A percentile compares a stretch with the other conserved stretches of the same genome.
Conservation (phyloP, 2,888 invertebrate species). For the Agrotis ipsilon region DNA sequence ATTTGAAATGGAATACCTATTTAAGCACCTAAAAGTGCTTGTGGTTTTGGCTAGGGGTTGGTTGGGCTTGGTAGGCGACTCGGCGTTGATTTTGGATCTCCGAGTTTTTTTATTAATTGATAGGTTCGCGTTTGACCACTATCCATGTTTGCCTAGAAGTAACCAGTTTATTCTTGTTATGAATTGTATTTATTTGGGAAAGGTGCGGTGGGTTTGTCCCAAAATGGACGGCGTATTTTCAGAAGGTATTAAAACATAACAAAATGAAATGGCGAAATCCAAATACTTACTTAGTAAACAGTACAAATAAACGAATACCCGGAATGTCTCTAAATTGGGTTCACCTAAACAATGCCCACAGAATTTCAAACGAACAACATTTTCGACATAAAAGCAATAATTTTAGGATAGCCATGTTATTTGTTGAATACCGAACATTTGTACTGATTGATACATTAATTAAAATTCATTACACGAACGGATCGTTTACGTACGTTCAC, state of each 20-base stretch:
- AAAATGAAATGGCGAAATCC: neutral
- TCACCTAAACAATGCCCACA: neutral
- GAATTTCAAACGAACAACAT: conserved; percentile 27
- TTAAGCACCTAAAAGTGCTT: no score
- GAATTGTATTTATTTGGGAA: no score
- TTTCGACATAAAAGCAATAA: conserved; percentile 28
- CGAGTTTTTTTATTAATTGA: no score
- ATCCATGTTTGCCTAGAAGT: no score
- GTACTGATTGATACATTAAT: conserved; percentile 61
- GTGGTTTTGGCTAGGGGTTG: no score
- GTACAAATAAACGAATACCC: conserved; percentile 6
- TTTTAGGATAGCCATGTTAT: conserved; percentile 32
- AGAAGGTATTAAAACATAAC: neutral
- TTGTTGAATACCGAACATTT: conserved; percentile 35
- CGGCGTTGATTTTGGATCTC: no score
- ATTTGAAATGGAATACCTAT: no score
- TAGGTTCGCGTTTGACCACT: no score
- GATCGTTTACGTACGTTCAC: conserved; percentile 37
- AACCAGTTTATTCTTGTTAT: no score
- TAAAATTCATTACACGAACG: conserved; percentile 62
- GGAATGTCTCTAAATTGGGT: conserved; percentile 5
- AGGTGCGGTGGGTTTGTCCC: no score
- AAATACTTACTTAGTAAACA: neutral
- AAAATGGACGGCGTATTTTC: neutral
- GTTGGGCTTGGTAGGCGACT: no score